Evolutionary conservation across 2,797 vertebrate genomes (phyloP).

Genomic region (Triplophysa bombifrons): DNA sequence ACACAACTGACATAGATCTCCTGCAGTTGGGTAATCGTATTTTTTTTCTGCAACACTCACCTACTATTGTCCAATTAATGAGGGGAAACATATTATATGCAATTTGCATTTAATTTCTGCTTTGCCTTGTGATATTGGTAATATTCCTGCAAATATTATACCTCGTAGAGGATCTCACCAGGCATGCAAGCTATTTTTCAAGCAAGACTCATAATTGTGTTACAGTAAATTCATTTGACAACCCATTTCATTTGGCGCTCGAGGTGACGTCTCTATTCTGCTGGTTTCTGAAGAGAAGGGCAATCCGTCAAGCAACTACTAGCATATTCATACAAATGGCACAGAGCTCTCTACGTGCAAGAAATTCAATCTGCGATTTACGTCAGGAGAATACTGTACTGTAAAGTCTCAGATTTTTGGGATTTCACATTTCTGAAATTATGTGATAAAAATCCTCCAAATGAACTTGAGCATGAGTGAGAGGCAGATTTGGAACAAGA

Average conservation of each 20-base stretch:
- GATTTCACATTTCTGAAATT: neutral
- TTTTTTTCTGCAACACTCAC: constrained; percentile 56
- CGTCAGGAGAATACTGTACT: neutral
- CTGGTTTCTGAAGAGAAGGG: constrained; percentile 17
- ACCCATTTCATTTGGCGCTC: constrained; percentile 78
- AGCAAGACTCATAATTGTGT: constrained; percentile 77
- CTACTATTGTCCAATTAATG: constrained; percentile 66
- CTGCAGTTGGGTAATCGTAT: constrained; percentile 50
- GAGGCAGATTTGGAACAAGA: neutral
- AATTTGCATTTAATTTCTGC: constrained; percentile 71
- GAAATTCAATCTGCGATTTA: constrained; percentile 25
- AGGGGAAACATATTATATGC: constrained; percentile 61
- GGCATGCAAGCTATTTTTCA: constrained; percentile 65
- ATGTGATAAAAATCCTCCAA: neutral
- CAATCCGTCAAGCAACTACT: constrained; percentile 29
- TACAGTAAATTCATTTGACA: constrained; percentile 77
- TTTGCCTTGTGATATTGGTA: constrained; percentile 71
- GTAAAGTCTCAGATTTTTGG: neutral
- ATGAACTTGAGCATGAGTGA: neutral
- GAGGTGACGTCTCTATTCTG: constrained; percentile 74
- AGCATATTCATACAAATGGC: constrained; percentile 26
- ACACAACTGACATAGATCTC: neutral
- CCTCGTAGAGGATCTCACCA: constrained; percentile 55
- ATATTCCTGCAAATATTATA: constrained; percentile 70
- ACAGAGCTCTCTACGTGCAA: neutral